Conservation (phyloP, 2,797 vertebrate genomes). For the Smutsia gigantea region DNA sequence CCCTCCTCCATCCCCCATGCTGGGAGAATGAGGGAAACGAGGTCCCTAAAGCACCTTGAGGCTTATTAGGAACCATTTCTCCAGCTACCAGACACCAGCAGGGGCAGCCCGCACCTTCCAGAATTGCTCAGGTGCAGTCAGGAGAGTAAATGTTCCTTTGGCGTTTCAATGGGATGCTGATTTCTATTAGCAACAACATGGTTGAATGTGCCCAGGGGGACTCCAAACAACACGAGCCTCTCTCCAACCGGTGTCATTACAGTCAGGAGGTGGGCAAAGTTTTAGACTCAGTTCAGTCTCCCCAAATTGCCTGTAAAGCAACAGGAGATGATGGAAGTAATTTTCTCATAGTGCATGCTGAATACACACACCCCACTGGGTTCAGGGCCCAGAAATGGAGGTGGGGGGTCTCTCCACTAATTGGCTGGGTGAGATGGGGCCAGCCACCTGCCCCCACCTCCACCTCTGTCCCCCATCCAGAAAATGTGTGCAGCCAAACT, state of each 20-base stretch:
- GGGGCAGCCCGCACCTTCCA: background rate
- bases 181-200: conserved; percentile 47
- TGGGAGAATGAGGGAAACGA: background rate
- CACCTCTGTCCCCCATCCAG: background rate
- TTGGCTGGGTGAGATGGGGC: background rate
- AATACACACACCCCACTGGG: background rate
- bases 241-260: conserved; percentile 73
- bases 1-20: background rate
- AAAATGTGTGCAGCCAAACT: background rate
- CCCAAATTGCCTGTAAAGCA: background rate
- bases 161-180: conserved; percentile 45
- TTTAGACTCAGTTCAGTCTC: background rate
- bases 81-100: background rate
- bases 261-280: background rate
- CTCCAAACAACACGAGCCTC: conserved; percentile 48
- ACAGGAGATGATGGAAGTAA: background rate
- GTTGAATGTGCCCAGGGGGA: conserved; percentile 48
- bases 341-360: background rate
- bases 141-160: background rate
- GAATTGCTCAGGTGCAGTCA: background rate
- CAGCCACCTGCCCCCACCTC: background rate
- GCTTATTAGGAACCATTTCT: background rate
- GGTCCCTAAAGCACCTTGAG: background rate
- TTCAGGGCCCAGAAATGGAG: background rate
- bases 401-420: background rate